Conservation (phyloP, 2,797 vertebrate species). For the Anguilla marmorata region DNA sequence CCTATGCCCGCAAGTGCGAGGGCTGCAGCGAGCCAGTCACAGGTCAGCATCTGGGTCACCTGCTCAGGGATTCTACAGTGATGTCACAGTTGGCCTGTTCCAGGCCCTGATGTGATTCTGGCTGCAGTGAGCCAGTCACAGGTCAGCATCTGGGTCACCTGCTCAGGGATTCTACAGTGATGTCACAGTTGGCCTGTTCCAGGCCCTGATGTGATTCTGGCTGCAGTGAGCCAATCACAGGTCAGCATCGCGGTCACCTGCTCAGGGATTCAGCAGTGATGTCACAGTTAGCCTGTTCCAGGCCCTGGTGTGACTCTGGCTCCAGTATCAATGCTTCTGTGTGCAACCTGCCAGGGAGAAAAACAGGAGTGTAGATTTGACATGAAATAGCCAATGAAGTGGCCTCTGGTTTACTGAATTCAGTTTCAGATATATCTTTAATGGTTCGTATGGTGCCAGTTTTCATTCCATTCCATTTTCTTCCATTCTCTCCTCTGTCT, state of each 20-base stretch:
- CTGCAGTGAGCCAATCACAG: too few species aligned
- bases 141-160: conserved; percentile 53
- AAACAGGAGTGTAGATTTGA: not conserved
- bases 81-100: not conserved
- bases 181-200: not conserved
- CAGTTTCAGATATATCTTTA: not conserved
- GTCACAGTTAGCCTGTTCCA: not conserved
- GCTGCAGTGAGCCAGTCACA: conserved; percentile 77
- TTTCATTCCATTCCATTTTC: not conserved
- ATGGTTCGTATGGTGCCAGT: not conserved
- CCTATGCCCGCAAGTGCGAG: conserved; percentile 91
- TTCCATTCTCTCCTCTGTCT: not conserved
- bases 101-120: not conserved
- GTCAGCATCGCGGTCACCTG: too few species aligned
- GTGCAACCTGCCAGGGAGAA: not conserved
- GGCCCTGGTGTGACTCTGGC: not conserved
- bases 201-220: not conserved
- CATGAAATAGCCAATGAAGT: not conserved
- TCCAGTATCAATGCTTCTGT: not conserved
- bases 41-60: conserved; percentile 68
- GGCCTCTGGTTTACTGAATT: not conserved
- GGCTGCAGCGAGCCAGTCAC: conserved; percentile 91
- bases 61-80: not conserved
- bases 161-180: not conserved
- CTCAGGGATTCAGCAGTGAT: not conserved